phyloP scores from a whole-genome alignment of 1,140 invertebrate genomes.

The Hycleus cichorii region DNA sequence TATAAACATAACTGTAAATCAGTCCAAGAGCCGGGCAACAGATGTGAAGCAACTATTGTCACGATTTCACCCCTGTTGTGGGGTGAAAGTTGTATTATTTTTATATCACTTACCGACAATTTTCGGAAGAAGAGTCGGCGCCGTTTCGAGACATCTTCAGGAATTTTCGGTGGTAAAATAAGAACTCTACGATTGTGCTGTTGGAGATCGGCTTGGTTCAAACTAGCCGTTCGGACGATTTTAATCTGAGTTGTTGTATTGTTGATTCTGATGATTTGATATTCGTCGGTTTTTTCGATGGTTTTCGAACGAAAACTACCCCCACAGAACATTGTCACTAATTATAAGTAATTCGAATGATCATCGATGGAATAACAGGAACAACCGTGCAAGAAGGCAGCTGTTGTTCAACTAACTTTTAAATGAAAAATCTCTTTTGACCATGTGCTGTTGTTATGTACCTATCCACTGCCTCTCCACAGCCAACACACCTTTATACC shows the following conservation, averaged over 20 bases:
- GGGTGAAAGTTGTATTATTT: background rate
- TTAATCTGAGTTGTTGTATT: conserved; percentile 22
- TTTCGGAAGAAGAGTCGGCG: conserved; percentile 3
- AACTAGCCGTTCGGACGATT: conserved; percentile 27
- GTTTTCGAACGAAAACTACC: conserved; percentile 32
- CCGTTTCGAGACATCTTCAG: conserved; percentile 3
- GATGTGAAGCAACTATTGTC: no score
- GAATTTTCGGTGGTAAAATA: conserved; percentile 25
- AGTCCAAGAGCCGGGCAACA: no score
- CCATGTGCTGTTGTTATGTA: conserved; percentile 15
- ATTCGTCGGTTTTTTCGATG: conserved; percentile 29
- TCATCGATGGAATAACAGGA: background rate
- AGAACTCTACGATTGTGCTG: conserved; percentile 20
- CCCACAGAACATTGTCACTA: conserved; percentile 29
- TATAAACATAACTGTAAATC: no score
- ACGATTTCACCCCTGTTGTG: no score
- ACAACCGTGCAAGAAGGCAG: conserved; percentile 11
- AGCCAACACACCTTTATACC: conserved; percentile 11
- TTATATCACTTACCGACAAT: background rate
- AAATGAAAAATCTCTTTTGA: conserved; percentile 21
- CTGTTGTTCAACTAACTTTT: conserved; percentile 14
- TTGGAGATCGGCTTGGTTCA: conserved; percentile 18
- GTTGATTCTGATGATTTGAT: conserved; percentile 23
- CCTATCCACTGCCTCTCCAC: background rate
- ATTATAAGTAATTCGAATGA: background rate